Evolutionary conservation across 2,113 vertebrate species (phyloP).

Genomic region (Uria lomvia): DNA sequence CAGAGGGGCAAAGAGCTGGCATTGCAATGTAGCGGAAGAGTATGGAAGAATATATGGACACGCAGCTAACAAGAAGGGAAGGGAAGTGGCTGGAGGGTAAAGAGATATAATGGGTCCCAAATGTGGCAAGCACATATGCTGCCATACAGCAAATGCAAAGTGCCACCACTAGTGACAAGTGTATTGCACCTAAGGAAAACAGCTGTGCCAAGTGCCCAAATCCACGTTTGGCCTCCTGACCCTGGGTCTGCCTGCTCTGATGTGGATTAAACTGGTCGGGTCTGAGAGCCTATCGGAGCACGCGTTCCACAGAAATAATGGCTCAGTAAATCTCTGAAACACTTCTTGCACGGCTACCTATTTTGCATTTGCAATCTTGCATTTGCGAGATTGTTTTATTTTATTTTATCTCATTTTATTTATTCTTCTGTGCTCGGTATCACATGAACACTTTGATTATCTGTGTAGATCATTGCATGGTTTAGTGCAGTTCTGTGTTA

Average conservation of each 20-base stretch:
- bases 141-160: slow-evolving; percentile 28
- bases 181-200: slow-evolving; percentile 54
- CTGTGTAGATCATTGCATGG: not conserved
- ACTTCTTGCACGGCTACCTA: not conserved
- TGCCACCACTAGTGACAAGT: slow-evolving; percentile 53
- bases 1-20: not conserved
- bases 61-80: slow-evolving; percentile 27
- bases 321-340: not conserved
- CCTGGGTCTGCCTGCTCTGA: not conserved
- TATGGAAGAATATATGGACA: not conserved
- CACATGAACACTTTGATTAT: not conserved
- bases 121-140: slow-evolving; percentile 37
- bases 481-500: not conserved
- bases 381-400: slow-evolving; percentile 1
- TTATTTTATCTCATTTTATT: not conserved
- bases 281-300: not conserved
- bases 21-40: not conserved
- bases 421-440: not conserved
- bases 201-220: slow-evolving; percentile 50
- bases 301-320: not conserved
- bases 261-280: slow-evolving; percentile 34
- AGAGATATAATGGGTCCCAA: slow-evolving; percentile 26
- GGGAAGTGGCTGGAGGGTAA: slow-evolving; percentile 35
- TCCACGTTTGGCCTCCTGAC: slow-evolving; percentile 14
- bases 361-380: not conserved